Percentiles rank a stretch among this genome's conserved stretches.
Conservation (phyloP, 1,140 invertebrate genomes). For the Schlechtendalia chinensis region DNA sequence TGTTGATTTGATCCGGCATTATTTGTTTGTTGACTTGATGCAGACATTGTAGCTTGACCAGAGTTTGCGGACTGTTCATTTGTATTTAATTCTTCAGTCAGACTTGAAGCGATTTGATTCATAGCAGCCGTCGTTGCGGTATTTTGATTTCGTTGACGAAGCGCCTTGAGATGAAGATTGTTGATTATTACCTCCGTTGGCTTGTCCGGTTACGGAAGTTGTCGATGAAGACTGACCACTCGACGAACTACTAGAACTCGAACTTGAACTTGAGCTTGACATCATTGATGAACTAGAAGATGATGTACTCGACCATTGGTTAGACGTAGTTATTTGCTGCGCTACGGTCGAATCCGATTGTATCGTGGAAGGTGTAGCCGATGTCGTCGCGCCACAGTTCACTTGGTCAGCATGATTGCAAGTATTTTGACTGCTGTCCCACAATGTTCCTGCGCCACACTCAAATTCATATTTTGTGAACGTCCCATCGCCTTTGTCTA, state of each 20-base stretch:
- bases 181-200: constrained; percentile 39
- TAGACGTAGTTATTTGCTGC: constrained; percentile 49
- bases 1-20: background rate
- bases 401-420: constrained; percentile 64
- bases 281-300: constrained; percentile 17
- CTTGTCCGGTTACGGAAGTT: background rate
- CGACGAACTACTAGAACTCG: constrained; percentile 44
- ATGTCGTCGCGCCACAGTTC: constrained; percentile 21
- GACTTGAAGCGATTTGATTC: constrained; percentile 22
- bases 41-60: background rate
- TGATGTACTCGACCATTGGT: constrained; percentile 23
- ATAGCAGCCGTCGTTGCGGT: constrained; percentile 47
- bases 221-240: constrained; percentile 29
- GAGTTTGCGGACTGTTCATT: background rate
- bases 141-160: constrained; percentile 33
- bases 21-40: constrained; percentile 28
- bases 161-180: constrained; percentile 49
- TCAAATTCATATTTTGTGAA: constrained; percentile 64
- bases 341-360: constrained; percentile 46
- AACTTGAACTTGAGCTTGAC: constrained; percentile 36
- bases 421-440: constrained; percentile 62
- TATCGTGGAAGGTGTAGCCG: constrained; percentile 43
- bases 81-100: background rate
- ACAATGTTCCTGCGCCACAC: constrained; percentile 67
- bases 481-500: constrained; percentile 61